Base-by-base conservation (phyloP, 2,888 invertebrate species). In the Oasisia sp. region DNA sequence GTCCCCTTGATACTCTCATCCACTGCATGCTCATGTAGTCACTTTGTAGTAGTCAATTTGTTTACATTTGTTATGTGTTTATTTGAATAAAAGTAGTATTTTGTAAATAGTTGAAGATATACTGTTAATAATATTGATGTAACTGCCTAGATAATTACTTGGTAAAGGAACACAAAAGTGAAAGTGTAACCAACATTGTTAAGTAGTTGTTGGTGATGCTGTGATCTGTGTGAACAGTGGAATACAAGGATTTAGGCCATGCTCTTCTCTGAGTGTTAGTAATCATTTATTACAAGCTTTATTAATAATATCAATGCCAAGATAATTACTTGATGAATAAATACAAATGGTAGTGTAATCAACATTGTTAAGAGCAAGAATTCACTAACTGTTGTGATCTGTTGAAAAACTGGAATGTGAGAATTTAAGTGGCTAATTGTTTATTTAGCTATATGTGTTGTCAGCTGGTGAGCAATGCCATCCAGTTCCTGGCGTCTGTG, bases 401-500 rank as follows among this genome's bases (percentile, higher is more conserved):
- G n/a, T n/a, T 27, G 27, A 74, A 74, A 27, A 74, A 74, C 27
- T 27, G 19, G 27, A n/a, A 27, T 74, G 27, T 19, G 19, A 74
- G 74, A 74, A n/a, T 27, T 27, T n/a, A 27, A 7, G n/a, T 3
- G 27, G 19, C 27, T 74, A 74, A 7, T 74, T 19, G 74, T 4
- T 19, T 7, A 27, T 74, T 74, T 74, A 74, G 74, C n/a, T 27
- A 19, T 74, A 5, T 74, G 74, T 74, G 74, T 74, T 44, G 44
- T 90, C 96, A 99, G 99, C 96, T 99, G 95, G 99, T 99, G 50
- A 99, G 99, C 92, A 99, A 99, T 96, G 99, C 99, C 0, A 97
- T 99, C 74, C 98, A 98, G 95, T 99, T 99, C 96, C 97, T 99
- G 89, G 98, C 99, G 0, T 98, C 98, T 92, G 98, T 99, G 11